Evolutionary conservation across 92 coral and sea anemone species (phyloP).

Genomic region (Bergia puertoricense): DNA sequence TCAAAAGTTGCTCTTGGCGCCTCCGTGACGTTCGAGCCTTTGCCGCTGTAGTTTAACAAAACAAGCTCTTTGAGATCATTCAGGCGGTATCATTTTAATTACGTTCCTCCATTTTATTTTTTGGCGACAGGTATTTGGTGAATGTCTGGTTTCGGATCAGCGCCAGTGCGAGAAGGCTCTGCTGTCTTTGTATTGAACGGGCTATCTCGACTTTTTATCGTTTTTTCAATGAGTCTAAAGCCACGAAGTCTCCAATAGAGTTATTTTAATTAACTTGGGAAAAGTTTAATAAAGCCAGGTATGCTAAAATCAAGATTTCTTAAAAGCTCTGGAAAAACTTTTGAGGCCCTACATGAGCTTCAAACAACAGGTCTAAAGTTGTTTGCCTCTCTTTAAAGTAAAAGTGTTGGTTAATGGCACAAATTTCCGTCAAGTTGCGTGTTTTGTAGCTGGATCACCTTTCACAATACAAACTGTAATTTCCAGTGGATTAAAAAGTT

Average conservation of each 20-base stretch:
- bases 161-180: constrained; percentile 20
- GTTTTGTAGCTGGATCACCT: not conserved
- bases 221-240: constrained; percentile 41
- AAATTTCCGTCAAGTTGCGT: constrained; percentile 11
- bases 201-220: constrained; percentile 44
- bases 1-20: constrained; percentile 62
- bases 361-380: not conserved
- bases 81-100: constrained; percentile 42
- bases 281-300: constrained; percentile 34
- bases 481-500: not conserved
- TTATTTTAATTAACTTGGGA: constrained; percentile 41
- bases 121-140: constrained; percentile 40
- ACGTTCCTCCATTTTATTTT: constrained; percentile 24
- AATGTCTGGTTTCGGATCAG: constrained; percentile 46
- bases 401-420: not conserved
- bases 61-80: constrained; percentile 44
- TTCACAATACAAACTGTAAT: not conserved
- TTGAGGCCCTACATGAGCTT: not conserved
- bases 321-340: not conserved
- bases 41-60: constrained; percentile 48
- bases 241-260: constrained; percentile 38
- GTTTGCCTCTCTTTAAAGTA: not conserved
- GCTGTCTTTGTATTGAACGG: constrained; percentile 26
- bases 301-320: not conserved
- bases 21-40: constrained; percentile 45